Evolutionary conservation across 2,113 vertebrate species (phyloP).

Genomic region (Clupea harengus): DNA sequence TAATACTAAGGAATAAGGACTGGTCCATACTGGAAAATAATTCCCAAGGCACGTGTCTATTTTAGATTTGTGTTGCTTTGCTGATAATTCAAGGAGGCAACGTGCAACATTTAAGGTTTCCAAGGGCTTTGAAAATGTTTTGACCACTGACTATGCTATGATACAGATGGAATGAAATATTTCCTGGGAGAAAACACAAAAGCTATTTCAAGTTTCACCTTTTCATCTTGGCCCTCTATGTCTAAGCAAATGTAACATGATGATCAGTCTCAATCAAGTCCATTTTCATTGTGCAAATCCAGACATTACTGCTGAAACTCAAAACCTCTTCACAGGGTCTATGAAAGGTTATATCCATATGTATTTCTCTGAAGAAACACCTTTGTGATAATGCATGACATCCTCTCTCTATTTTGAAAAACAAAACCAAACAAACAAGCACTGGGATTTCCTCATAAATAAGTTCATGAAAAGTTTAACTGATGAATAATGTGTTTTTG

Average conservation of each 20-base stretch:
- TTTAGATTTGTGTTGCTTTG: background rate
- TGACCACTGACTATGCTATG: background rate
- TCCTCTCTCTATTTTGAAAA: too few species aligned
- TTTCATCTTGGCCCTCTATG: too few species aligned
- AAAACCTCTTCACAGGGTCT: too few species aligned
- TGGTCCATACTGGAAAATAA: constrained; percentile 1
- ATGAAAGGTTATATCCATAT: too few species aligned
- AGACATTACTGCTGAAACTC: too few species aligned
- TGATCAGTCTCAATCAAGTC: too few species aligned
- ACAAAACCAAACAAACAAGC: background rate
- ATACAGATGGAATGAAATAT: background rate
- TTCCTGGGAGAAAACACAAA: background rate
- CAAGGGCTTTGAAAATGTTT: background rate
- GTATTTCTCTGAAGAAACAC: too few species aligned
- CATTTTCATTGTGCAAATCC: too few species aligned
- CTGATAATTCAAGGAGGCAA: background rate
- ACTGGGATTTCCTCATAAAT: background rate
- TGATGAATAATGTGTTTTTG: too few species aligned
- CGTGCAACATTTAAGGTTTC: background rate
- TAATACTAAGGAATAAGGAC: background rate
- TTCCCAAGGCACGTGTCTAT: constrained; percentile 1
- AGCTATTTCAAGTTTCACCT: background rate
- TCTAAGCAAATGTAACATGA: too few species aligned
- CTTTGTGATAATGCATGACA: too few species aligned
- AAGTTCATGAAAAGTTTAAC: background rate